Evolutionary conservation across 2,797 vertebrate genomes (phyloP), one percentile per base, ranked within the genome.

Genomic region (Thamnophis elegans): DNA sequence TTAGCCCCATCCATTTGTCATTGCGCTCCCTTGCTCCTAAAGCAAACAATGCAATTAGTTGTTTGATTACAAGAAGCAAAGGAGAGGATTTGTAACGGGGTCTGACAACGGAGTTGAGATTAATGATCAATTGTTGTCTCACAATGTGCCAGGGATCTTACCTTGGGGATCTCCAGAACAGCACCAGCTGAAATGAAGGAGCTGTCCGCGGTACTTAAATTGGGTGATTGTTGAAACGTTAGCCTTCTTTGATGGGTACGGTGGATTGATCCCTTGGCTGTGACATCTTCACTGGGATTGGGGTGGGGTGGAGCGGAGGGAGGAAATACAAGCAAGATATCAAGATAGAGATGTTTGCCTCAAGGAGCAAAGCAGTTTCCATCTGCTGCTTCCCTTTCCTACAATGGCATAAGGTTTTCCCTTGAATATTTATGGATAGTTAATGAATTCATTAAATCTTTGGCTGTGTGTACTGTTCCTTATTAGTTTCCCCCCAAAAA

Each of bases 381-480:
- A 42, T 28, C 65, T 56, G 20, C 26, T 62, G 7, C 5, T 58
- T n/a, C 36, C 8, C 28, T 14, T 51, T 65, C 5, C 32, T 62
- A 58, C 62, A 73, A 36, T 25, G 42, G 85, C 36, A 62, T 8
- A 16, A 85, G 36, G 36, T 10, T 90, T 90, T 56, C 60, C 85
- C 12, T 91, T 90, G 58, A 91, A 78, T 86, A 90, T 89, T 92
- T 92, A 73, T 25, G 92, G 89, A 87, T 93, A 89, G 89, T 51
- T 94, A 91, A 90, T 42, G 36, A 92, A 88, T 92, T 93, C 87
- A 58, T 88, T 86, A 92, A 78, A 56, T 68, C 51, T 8, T 60
- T 55, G 12, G 51, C n/a, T 36, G 47, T 73, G 25, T 54, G 32
- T 51, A 91, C 60, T 88, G 55, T 91, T 90, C 82, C 91, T 16